Conservation (phyloP, 2,113 vertebrate species). For the Otocyon megalotis region DNA sequence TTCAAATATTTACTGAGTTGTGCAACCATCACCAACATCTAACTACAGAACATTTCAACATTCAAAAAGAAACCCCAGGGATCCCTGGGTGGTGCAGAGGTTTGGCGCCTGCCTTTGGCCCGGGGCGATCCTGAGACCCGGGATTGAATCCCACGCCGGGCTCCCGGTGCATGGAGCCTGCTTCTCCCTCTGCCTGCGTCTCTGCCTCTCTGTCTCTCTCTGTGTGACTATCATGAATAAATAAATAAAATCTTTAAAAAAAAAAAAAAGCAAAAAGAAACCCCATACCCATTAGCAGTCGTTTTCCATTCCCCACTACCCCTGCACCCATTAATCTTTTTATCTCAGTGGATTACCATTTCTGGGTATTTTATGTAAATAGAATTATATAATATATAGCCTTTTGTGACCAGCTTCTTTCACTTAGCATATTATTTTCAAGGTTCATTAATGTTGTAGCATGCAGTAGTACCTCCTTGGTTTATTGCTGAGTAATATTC, state of each 20-base stretch:
- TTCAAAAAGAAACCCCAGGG: neutral
- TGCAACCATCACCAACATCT: neutral
- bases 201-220: no score
- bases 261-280: slow-evolving; percentile 28
- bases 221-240: no score
- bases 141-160: no score
- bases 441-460: neutral
- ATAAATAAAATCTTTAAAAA: no score
- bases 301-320: neutral
- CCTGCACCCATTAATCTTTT: slow-evolving; percentile 40
- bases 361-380: neutral
- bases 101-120: no score
- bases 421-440: slow-evolving; percentile 3
- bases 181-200: no score
- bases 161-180: no score
- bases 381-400: neutral
- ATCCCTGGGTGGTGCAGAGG: no score
- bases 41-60: neutral
- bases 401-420: slow-evolving; percentile 15
- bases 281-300: neutral
- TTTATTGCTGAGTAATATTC: neutral
- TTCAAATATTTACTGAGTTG: neutral
- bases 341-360: slow-evolving; percentile 4
- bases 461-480: neutral
- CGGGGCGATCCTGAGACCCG: no score